Percentiles rank a stretch among this genome's conserved stretches.
These are phyloP conservation scores for Halcyon smyrnensis DNA, from an alignment of 2,797 vertebrate species.

Conservation along the genomic window DNA sequence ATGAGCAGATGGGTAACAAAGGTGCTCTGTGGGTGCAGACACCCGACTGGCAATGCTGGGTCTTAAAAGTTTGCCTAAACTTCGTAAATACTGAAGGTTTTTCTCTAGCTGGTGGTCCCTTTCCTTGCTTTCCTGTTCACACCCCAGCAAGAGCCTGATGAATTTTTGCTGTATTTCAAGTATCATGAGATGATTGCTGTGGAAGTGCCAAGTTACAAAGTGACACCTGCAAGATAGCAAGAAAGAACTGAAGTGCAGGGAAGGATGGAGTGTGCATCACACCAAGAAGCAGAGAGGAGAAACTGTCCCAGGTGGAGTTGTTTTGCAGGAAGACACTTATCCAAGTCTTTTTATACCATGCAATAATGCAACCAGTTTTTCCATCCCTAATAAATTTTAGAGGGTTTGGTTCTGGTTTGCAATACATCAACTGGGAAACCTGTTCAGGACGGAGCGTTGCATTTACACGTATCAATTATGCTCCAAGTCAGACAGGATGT, in stretches of 20 bases:
- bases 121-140: not conserved
- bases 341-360: not conserved
- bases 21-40: not conserved
- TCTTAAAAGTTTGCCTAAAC: not conserved
- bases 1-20: not conserved
- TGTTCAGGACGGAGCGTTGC: not conserved
- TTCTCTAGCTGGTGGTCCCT: not conserved
- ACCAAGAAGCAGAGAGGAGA: not conserved
- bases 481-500: slow-evolving; percentile 19
- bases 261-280: not conserved
- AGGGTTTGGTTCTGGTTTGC: slow-evolving; percentile 55
- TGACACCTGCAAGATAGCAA: not conserved
- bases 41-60: not conserved
- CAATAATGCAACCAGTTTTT: slow-evolving; percentile 44
- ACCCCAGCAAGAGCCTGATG: not conserved
- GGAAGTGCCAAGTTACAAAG: not conserved
- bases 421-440: not conserved
- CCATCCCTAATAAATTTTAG: not conserved
- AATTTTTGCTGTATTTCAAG: not conserved
- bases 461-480: slow-evolving; percentile 8
- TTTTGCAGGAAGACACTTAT: not conserved
- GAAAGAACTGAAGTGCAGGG: not conserved
- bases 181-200: not conserved
- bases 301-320: not conserved
- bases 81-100: not conserved